A percentile compares a stretch with the other conserved stretches of the same genome.
Conservation (phyloP, 1,140 invertebrate species). For the Aphaenogaster floridana region DNA sequence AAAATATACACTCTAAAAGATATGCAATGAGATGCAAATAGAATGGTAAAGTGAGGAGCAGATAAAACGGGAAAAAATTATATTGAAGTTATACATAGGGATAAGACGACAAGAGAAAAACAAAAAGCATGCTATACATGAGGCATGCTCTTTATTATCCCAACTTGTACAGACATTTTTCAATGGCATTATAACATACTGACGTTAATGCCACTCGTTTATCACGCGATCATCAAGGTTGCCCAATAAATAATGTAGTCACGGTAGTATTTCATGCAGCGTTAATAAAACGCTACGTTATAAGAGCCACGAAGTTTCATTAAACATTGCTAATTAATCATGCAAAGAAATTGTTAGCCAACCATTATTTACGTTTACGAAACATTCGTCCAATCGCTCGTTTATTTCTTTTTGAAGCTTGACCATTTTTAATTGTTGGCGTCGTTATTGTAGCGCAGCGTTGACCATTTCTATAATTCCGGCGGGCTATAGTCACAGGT, state of each 20-base stretch:
- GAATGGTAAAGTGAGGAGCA: background rate
- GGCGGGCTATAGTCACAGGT: conserved; percentile 1
- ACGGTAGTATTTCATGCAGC: background rate
- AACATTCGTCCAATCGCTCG: conserved; percentile 7
- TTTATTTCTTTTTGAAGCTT: conserved; percentile 21
- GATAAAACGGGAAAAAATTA: conserved; percentile 23
- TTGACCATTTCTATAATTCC: conserved; percentile 11
- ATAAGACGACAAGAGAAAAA: background rate
- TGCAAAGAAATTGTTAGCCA: conserved; percentile 23
- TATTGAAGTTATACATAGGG: background rate
- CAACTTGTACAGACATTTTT: background rate
- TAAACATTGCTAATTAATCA: conserved; percentile 51
- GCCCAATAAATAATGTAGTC: conserved; percentile 35
- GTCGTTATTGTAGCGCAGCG: conserved; percentile 3
- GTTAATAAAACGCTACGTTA: conserved; percentile 41
- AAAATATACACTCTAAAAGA: conserved; percentile 1
- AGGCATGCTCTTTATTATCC: background rate
- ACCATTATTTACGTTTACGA: conserved; percentile 46
- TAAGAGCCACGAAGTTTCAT: conserved; percentile 23
- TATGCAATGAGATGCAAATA: conserved; percentile 25
- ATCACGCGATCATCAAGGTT: conserved; percentile 30
- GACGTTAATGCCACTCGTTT: conserved; percentile 34
- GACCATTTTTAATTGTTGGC: conserved; percentile 27
- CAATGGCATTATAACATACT: conserved; percentile 13
- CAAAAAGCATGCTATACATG: background rate